These are phyloP conservation scores for Zaprionus lineosus DNA, from an alignment of 2,888 invertebrate genomes.

Conservation along the genomic window DNA sequence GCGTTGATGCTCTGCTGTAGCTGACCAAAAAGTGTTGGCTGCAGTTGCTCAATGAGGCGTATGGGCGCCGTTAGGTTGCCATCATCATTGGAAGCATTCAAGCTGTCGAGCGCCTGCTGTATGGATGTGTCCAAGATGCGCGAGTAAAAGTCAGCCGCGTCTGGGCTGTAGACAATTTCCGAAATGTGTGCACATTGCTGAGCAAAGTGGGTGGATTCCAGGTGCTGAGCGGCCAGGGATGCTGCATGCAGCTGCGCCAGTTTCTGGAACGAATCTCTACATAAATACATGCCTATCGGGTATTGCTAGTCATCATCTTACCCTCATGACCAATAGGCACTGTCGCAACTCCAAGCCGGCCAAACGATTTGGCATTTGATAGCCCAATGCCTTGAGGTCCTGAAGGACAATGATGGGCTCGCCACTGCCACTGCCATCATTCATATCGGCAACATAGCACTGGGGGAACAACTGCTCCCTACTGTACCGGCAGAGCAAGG, in stretches of 20 bases:
- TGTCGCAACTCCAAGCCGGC: constrained; percentile 75
- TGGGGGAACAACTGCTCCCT: constrained; percentile 68
- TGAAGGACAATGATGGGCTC: constrained; percentile 79
- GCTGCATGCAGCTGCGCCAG: constrained; percentile 80
- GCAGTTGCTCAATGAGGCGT: constrained; percentile 70
- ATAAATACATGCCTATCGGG: background rate
- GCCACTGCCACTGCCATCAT: constrained; percentile 65
- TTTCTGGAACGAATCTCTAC: constrained; percentile 66
- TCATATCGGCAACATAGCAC: constrained; percentile 76
- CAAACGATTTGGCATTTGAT: constrained; percentile 77
- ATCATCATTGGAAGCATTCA: constrained; percentile 74
- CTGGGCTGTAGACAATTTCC: constrained; percentile 80
- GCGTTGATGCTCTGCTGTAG: constrained; percentile 68
- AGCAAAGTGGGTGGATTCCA: constrained; percentile 60
- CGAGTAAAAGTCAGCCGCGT: constrained; percentile 77
- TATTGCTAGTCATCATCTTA: constrained; percentile 26
- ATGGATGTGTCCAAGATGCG: constrained; percentile 76
- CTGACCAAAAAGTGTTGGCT: constrained; percentile 63
- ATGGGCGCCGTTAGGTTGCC: constrained; percentile 76
- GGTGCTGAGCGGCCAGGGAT: constrained; percentile 77
- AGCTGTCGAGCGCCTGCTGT: constrained; percentile 77
- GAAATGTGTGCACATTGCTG: constrained; percentile 60
- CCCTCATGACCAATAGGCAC: constrained; percentile 80
- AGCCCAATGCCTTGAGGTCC: constrained; percentile 77
- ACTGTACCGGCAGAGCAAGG: constrained; percentile 70